Evolutionary conservation across 2,888 invertebrate species (phyloP), one percentile per base, ranked within the genome.

Genomic region (Quadriops clusia): DNA sequence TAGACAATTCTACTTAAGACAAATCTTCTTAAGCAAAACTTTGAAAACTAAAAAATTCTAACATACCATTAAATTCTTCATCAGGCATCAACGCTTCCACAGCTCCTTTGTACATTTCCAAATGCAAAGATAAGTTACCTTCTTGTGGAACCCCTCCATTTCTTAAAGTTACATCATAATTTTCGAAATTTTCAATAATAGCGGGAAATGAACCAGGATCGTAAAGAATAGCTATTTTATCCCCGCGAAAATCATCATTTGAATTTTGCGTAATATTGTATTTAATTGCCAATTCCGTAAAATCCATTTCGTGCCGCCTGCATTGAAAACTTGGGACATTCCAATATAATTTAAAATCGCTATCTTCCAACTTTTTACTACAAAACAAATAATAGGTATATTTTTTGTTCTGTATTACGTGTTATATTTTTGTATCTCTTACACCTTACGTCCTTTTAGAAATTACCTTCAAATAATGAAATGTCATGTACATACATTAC

Each of bases 101-200:
- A 18, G 72, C 65, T 3, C 59, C 51, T 17, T 54, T 53, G 41
- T 79, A 80, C 4, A 65, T 51, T 1, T 65, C 49, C 33, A 84
- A 51, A 52, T 87, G 86, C 5, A 58, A 50, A 0, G 63, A 61
- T 21, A 84, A 49, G 47, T 79, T 67, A 0, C 81, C 84, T 43
- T 74, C 70, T 54, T 86, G 82, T 0, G 84, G 83, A 0, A 84
- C 74, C 0, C 83, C 84, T 0, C 83, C 82, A 46, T 84, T 83
- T 28, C 81, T 65, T 18, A 61, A 60, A 30, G 61, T 56, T 2
- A 67, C 51, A 16, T 64, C 57, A 0, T 67, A 67, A 25, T 58
- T 62, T 2, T 60, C 57, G 14, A 63, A 60, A 23, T 72, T 63
- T 44, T 65, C 63, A 22, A 76, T 46, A 15, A 80, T 56, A 1